Base-by-base conservation (phyloP, 1,140 invertebrate species). In the Physella acuta region DNA sequence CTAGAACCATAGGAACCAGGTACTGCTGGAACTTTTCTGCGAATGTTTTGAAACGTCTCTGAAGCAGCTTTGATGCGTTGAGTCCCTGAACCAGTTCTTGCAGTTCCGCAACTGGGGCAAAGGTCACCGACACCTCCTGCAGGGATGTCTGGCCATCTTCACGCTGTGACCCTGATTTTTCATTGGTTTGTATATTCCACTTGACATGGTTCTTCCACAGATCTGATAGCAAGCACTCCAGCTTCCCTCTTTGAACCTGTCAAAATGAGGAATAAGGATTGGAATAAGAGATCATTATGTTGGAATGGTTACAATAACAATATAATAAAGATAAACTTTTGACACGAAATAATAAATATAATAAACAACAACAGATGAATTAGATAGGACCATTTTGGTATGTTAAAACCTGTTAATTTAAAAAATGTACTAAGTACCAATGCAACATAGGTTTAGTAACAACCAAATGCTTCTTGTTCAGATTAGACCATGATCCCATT, bases 11-110 rank as follows among this genome's bases (percentile, higher is more conserved):
- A 26, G 75, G 72, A 26, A 81, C 73, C 11, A 85, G 24, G 70
- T 78, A 33, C 4, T 72, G 73, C 28, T 83, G 39, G 36, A 84
- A 71, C 3, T 70, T 69, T n/a, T 83, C 76, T 0, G 77, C 78
- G 73, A 85, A 84, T 20, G 60, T 62, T 68, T 80, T 79, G 33
- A 85, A 72, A 49, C 79, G 76, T 1, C 67, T 37, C 31, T 76
- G 72, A 24, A 85, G 72, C 60, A 80, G 69, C 28, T 78, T 72
- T 17, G 82, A 37, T 16, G 76, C 75, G 20, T 79, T 55, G 77
- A 85, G 77, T 2, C 79, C 80, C n/a, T 72, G 17, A 0, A 84
- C 63, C 17, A 80, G 51, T 55, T 79, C 71, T 16, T 59, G 17
- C 2, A 80, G 63, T 17, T 55, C 58, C 30, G 60, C 61, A 14